Evolutionary conservation across 2,888 invertebrate genomes (phyloP), one percentile per base, ranked within the genome.

Genomic region (Papilio elwesi): DNA sequence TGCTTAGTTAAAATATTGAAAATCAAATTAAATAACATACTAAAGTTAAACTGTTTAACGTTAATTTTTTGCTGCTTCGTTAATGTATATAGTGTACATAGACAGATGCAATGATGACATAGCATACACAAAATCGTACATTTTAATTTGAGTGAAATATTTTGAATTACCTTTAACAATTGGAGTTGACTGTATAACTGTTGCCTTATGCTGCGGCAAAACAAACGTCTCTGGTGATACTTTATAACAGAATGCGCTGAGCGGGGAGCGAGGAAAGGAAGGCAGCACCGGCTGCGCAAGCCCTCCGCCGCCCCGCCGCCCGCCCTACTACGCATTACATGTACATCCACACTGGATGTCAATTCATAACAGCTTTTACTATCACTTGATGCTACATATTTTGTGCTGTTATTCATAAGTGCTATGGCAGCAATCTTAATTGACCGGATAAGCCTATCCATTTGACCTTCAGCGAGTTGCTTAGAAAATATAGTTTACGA

Each of bases 251-350:
- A 71, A 63, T 71, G 71, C 15, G 53, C 10, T 43, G 9, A 38
- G 49, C 12, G 64, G n/a, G 26, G 52, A 9, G n/a, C n/a, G n/a
- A n/a, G n/a, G n/a, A n/a, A n/a, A n/a, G 52, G 26, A 26, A 38
- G 38, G 16, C 11, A 0, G 9, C 64, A 26, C 26, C 4, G 26
- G 26, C 49, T n/a, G 70, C 70, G 70, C 70, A 55, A 57, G 70
- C 65, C 55, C 51, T 12, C 26, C 49, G 6, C 36, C n/a, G n/a
- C n/a, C n/a, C n/a, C n/a, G n/a, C n/a, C 43, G 15, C 36, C 67
- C 67, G 62, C 38, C 48, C 62, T 62, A 71, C 71, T 71, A 67
- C 71, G 71, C 71, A 71, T 15, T 11, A 57, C 26, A 26, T 26
- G 2, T 26, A 26, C 55, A 49, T 16, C 43, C 26, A 43, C 69